These are phyloP conservation scores for Dreissena rostriformis DNA, from an alignment of 1,140 invertebrate species.

Conservation along the genomic window DNA sequence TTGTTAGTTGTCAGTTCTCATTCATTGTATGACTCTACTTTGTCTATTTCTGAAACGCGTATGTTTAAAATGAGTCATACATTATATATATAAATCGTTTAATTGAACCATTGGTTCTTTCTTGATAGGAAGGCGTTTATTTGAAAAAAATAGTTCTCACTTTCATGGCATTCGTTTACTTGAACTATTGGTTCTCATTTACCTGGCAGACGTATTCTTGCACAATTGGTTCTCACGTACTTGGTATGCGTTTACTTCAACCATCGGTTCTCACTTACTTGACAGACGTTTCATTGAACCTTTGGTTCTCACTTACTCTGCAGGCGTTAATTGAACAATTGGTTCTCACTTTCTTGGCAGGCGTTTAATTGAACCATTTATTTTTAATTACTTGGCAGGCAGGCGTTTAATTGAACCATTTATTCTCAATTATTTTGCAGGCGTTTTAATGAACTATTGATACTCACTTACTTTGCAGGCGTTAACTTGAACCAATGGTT, in stretches of 20 bases:
- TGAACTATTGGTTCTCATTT: too few relatives aligned
- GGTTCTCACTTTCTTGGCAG: conserved; percentile 59
- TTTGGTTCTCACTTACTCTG: conserved; percentile 54
- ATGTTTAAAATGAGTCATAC: too few relatives aligned
- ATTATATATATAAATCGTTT: not conserved
- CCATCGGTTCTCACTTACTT: too few relatives aligned
- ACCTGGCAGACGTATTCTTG: not conserved
- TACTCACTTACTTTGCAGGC: not conserved
- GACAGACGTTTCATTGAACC: not conserved
- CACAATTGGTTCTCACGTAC: conserved; percentile 29
- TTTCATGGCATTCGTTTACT: conserved; percentile 64
- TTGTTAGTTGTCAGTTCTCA: too few relatives aligned
- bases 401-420: not conserved
- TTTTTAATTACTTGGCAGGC: too few relatives aligned
- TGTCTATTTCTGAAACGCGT: too few relatives aligned
- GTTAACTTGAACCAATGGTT: not conserved
- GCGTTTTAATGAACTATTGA: not conserved
- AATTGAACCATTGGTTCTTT: not conserved
- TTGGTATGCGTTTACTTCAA: conserved; percentile 64
- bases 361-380: not conserved
- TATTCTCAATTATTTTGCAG: too few relatives aligned
- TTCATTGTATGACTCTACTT: too few relatives aligned
- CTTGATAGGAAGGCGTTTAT: not conserved
- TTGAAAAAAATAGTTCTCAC: not conserved
- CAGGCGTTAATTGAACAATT: conserved; percentile 36